These are phyloP conservation scores for Todiramphus chloris DNA, from an alignment of 2,113 vertebrate species.

Conservation along the genomic window DNA sequence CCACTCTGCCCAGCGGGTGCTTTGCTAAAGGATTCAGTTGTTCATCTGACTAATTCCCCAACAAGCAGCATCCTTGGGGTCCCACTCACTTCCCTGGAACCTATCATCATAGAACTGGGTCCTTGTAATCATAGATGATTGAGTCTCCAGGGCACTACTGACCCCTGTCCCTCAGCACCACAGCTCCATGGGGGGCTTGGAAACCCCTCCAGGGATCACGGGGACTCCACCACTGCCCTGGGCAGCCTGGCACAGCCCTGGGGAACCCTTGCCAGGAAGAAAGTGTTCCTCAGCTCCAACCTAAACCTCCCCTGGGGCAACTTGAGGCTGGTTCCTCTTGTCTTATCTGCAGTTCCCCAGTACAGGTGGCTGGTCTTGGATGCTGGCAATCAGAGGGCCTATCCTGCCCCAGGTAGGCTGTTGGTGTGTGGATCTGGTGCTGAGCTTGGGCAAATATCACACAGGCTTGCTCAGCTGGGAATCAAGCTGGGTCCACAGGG, in stretches of 20 bases:
- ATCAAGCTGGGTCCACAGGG: not conserved
- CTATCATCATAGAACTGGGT: not conserved
- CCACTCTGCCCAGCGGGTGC: not conserved
- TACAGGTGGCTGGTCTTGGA: fast-evolving
- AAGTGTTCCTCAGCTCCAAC: not conserved
- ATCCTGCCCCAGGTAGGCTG: fast-evolving
- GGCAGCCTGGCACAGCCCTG: not conserved
- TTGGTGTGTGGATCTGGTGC: not conserved
- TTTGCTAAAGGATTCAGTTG: not conserved
- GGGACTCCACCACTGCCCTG: not conserved
- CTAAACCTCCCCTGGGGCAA: not conserved
- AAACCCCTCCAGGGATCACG: not conserved
- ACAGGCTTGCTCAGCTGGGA: not conserved
- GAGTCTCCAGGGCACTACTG: not conserved
- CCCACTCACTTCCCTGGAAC: not conserved
- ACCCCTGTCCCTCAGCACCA: not conserved
- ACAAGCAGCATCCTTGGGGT: not conserved
- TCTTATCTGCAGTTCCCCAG: not conserved
- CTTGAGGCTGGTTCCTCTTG: not conserved
- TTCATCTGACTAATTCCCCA: not conserved
- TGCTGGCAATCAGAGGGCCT: not conserved
- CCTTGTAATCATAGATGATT: not conserved
- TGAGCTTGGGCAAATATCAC: not conserved
- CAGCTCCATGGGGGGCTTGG: not conserved
- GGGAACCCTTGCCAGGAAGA: not conserved